Conservation (phyloP, 1,140 invertebrate genomes). For the Drosophila nikananu region DNA sequence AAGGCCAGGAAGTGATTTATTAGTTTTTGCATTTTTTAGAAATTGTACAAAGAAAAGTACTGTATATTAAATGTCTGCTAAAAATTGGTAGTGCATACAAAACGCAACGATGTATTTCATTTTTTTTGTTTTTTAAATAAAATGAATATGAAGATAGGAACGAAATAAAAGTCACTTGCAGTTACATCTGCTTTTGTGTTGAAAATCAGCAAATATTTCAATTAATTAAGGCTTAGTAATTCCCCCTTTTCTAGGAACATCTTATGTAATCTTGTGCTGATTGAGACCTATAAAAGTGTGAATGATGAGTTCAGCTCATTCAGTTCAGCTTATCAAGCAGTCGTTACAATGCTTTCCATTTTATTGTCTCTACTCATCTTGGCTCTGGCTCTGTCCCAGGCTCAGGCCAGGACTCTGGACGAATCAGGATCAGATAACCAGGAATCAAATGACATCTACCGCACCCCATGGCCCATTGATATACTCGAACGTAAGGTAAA, state of each 20-base stretch:
- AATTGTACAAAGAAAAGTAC: background rate
- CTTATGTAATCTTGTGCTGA: background rate
- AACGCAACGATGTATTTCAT: background rate
- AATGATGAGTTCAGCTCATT: background rate
- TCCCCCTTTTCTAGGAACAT: background rate
- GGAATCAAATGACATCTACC: background rate
- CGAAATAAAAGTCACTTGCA: no score
- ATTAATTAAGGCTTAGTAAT: background rate
- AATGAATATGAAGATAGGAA: no score
- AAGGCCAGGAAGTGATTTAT: constrained; percentile 2
- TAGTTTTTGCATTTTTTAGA: constrained; percentile 13
- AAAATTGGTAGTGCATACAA: constrained; percentile 30
- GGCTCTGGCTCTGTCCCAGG: constrained; percentile 17
- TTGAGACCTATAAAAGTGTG: constrained; percentile 10
- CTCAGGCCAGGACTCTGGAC: constrained; percentile 8
- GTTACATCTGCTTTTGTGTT: no score
- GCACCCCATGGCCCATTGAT: constrained; percentile 47
- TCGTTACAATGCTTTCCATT: constrained; percentile 31
- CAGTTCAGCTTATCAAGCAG: constrained; percentile 1
- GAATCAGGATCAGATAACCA: background rate
- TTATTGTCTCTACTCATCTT: constrained; percentile 29
- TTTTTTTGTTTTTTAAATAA: no score
- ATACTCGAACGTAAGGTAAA: constrained; percentile 12
- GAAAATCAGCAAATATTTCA: no score
- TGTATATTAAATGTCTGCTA: background rate